phyloP scores from a whole-genome alignment of 2,797 vertebrate genomes.

The Craterocephalus amniculus region DNA sequence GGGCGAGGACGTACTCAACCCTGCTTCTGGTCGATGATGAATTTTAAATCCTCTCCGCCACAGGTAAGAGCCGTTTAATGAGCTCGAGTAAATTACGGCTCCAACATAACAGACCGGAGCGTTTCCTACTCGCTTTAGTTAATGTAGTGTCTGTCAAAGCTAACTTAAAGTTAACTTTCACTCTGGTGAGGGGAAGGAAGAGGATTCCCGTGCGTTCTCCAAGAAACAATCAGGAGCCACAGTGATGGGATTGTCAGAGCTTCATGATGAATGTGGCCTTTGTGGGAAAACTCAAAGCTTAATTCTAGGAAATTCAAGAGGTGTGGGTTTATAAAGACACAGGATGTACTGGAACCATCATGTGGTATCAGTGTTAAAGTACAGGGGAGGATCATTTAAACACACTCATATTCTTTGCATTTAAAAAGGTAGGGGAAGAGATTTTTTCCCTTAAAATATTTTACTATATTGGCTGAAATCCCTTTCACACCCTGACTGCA shows the following conservation, averaged over 20 bases:
- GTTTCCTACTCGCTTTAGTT: conserved; percentile 24
- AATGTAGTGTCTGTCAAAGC: conserved; percentile 30
- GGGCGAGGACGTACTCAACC: conserved; percentile 24
- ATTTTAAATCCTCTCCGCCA: conserved; percentile 32
- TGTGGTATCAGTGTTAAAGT: background rate
- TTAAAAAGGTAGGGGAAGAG: too few species aligned
- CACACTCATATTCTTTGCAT: too few species aligned
- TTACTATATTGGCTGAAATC: too few species aligned
- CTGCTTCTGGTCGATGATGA: conserved; percentile 16
- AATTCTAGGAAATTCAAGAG: background rate
- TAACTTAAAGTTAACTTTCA: conserved; percentile 9
- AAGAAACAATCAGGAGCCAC: conserved; percentile 11
- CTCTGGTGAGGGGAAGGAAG: conserved; percentile 1
- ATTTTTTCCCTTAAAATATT: too few species aligned
- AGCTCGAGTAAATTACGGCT: conserved; percentile 43
- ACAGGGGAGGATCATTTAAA: background rate
- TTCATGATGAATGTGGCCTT: background rate
- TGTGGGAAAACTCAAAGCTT: background rate
- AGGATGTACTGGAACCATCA: background rate
- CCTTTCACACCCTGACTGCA: too few species aligned
- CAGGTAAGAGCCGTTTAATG: conserved; percentile 40
- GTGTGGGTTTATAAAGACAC: background rate
- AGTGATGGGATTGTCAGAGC: background rate
- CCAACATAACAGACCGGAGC: conserved; percentile 29
- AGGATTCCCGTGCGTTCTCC: conserved; percentile 8